Evolutionary conservation across 2,888 invertebrate genomes (phyloP).

Genomic region (Athalia circularis): DNA sequence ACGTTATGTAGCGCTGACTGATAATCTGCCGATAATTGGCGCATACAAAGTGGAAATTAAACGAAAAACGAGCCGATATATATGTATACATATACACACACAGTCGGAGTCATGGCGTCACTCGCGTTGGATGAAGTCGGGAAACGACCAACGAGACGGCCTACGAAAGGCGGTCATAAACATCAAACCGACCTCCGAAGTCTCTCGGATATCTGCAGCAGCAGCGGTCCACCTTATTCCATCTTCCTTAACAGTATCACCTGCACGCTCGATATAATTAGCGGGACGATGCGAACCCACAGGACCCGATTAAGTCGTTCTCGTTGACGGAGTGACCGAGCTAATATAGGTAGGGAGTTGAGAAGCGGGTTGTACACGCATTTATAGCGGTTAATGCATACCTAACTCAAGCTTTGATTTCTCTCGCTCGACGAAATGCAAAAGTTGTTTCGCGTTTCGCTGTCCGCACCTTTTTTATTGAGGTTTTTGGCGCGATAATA

Average conservation of each 20-base stretch:
- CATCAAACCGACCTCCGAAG: conserved; percentile 12
- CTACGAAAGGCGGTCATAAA: conserved; percentile 11
- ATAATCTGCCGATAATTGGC: conserved; percentile 51
- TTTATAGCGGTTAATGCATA: conserved; percentile 24
- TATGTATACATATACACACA: too few species aligned
- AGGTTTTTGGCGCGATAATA: too few species aligned
- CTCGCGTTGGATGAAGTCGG: conserved; percentile 22
- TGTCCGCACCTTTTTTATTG: neutral
- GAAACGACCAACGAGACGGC: conserved; percentile 14
- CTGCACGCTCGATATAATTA: conserved; percentile 2
- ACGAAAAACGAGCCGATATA: conserved; percentile 4
- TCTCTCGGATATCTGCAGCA: neutral
- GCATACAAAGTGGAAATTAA: conserved; percentile 54
- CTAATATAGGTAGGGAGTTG: neutral
- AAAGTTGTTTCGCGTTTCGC: neutral
- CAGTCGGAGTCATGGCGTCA: too few species aligned
- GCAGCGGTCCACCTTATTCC: neutral
- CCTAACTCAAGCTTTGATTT: conserved; percentile 4
- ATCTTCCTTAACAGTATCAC: conserved; percentile 3
- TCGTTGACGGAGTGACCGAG: neutral
- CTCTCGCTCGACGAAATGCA: conserved; percentile 1
- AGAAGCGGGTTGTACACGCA: neutral
- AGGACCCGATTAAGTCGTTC: conserved; percentile 25
- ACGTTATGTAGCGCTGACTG: neutral
- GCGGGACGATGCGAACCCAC: neutral